Evolutionary conservation across 2,797 vertebrate genomes (phyloP), one percentile per base, ranked within the genome.

Genomic region (Bradypodion ventrale): DNA sequence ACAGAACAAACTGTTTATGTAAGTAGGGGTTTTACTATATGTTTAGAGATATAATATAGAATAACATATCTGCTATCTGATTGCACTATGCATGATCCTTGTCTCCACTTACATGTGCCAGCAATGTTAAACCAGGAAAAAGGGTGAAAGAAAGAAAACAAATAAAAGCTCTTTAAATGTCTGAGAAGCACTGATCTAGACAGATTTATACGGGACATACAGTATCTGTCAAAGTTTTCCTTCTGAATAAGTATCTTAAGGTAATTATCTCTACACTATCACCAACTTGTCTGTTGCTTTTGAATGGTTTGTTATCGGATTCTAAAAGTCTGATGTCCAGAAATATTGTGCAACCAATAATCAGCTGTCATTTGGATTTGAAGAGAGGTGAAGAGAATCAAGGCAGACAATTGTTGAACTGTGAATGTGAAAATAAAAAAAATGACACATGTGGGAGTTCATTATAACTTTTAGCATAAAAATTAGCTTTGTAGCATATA

Each of bases 261-360:
- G 46, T 49, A 49, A 49, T 4, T 40, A 40, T 69, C 32, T 69
- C 66, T 8, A 37, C 35, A 40, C 35, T 7, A 69, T 8, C 66
- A 69, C 27, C 35, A 69, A 1, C 21, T 69, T 37, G 32, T 35
- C n/a, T 32, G 32, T 66, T 66, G 32, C 15, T 66, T 66, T 32
- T 23, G 66, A 10, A 35, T 88, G 85, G 25, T 84, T 65, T 5
- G 8, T 56, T 56, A 66, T 32, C 35, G 16, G n/a, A 66, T 35
- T 66, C 19, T 59, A 73, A 85, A 21, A 6, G 78, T 59, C 85
- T 65, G 32, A 52, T 62, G 82, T 78, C 42, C 19, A 70, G 13
- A 40, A 23, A 42, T 66, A 32, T 56, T 68, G 8, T 21, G 32
- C 25, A 44, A 25, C 3, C 5, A 27, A 46, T 13, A 78, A 1